Evolutionary conservation across 2,797 vertebrate genomes (phyloP).

Genomic region (Nannoperca obscura): DNA sequence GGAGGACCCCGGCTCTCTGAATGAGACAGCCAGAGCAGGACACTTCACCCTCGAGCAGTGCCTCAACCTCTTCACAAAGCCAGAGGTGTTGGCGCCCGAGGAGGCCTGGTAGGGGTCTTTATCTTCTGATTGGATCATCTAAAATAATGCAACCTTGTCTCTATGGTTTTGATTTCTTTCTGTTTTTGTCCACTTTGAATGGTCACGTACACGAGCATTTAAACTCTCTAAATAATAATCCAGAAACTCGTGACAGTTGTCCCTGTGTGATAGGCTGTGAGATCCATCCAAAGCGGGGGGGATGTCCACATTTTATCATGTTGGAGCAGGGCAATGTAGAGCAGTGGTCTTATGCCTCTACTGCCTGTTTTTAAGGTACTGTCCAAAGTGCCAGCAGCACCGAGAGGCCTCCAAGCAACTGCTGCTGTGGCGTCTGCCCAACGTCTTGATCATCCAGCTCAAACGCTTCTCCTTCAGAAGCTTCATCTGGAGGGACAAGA

Average conservation of each 20-base stretch:
- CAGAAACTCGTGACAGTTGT: not conserved
- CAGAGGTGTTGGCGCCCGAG: conserved; percentile 97
- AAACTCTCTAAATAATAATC: not conserved
- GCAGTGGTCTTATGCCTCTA: not conserved
- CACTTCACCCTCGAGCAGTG: conserved; percentile 99
- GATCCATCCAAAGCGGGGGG: no score
- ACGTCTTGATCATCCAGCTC: conserved; percentile 97
- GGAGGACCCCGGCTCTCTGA: conserved; percentile 94
- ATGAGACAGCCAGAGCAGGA: conserved; percentile 94
- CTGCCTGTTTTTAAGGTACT: conserved; percentile 88
- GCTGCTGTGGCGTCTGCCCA: conserved; percentile 96
- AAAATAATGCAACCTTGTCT: not conserved
- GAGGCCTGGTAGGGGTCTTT: conserved; percentile 92
- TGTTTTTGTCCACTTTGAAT: not conserved
- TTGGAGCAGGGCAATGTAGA: no score
- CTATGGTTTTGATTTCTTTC: not conserved
- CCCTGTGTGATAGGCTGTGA: no score
- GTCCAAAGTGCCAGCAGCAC: conserved; percentile 98
- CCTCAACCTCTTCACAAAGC: conserved; percentile 97
- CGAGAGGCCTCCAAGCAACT: conserved; percentile 97
- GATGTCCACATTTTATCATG: no score
- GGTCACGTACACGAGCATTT: not conserved
- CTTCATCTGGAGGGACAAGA: conserved; percentile 99
- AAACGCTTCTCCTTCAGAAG: conserved; percentile 99
- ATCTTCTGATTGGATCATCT: not conserved